These are phyloP conservation scores for Platyscapa corneri DNA, from an alignment of 1,140 invertebrate species.

Conservation along the genomic window DNA sequence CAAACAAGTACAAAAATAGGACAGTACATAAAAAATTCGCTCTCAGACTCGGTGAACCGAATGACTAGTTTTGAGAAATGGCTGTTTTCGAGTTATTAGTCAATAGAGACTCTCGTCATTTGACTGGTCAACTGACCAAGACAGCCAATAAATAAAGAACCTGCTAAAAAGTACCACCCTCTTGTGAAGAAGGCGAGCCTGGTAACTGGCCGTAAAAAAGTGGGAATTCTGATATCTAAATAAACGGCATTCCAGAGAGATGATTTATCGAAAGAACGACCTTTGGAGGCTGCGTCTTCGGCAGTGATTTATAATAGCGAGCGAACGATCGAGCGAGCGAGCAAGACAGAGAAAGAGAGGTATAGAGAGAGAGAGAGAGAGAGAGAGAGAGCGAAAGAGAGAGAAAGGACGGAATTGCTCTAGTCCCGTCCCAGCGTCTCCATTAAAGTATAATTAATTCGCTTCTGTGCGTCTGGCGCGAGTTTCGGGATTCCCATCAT, in stretches of 20 bases:
- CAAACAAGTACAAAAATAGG: too few species aligned
- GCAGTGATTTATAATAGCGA: conserved; percentile 24
- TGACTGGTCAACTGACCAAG: neutral
- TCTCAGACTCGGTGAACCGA: neutral
- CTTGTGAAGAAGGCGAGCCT: neutral
- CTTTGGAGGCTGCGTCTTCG: conserved; percentile 46
- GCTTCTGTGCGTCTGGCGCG: conserved; percentile 45
- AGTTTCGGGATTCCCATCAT: conserved; percentile 45
- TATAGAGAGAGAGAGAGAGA: neutral
- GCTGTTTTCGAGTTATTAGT: neutral
- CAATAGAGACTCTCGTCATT: neutral
- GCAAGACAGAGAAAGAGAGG: neutral
- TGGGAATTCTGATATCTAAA: conserved; percentile 46
- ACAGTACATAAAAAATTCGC: neutral
- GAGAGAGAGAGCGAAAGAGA: neutral
- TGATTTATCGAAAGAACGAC: conserved; percentile 50
- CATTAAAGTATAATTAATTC: conserved; percentile 53
- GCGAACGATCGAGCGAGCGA: neutral
- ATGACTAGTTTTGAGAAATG: neutral
- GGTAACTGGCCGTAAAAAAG: neutral
- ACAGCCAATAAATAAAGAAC: conserved; percentile 19
- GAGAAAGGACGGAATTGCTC: conserved; percentile 22
- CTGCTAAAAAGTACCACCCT: conserved; percentile 34
- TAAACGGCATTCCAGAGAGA: conserved; percentile 51
- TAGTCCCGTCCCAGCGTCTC: conserved; percentile 41